These are phyloP conservation scores for Saccopteryx bilineata DNA, from an alignment of 2,113 vertebrate species.

Conservation along the genomic window DNA sequence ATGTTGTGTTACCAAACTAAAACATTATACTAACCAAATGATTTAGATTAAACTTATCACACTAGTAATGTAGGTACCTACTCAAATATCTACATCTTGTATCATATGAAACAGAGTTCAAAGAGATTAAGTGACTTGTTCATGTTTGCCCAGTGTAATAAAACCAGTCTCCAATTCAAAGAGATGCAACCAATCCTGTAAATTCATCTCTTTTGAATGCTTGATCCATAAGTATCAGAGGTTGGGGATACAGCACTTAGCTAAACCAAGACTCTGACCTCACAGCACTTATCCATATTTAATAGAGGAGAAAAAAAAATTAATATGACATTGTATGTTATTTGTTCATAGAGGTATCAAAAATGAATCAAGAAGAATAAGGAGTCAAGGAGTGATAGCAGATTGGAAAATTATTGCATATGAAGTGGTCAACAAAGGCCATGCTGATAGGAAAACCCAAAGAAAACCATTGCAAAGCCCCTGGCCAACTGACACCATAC, in stretches of 20 bases:
- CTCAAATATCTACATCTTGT: background rate
- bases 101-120: background rate
- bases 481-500: background rate
- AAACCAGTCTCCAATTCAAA: background rate
- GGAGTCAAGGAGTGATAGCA: background rate
- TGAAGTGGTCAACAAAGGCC: too few relatives aligned
- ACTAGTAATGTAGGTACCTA: background rate
- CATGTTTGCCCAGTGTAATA: background rate
- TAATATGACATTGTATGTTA: background rate
- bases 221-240: background rate
- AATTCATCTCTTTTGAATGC: background rate
- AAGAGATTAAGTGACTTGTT: background rate
- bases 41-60: background rate
- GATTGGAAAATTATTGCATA: background rate
- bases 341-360: background rate
- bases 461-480: background rate
- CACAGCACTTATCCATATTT: too few relatives aligned
- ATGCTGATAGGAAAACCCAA: background rate
- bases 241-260: background rate
- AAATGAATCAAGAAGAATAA: background rate
- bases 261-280: background rate
- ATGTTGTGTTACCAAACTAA: background rate
- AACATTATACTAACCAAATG: background rate
- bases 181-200: background rate
- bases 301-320: background rate